Percentiles rank a stretch among this genome's conserved stretches.
phyloP scores from a whole-genome alignment of 2,797 vertebrate genomes.

The Notolepis coatsorum region DNA sequence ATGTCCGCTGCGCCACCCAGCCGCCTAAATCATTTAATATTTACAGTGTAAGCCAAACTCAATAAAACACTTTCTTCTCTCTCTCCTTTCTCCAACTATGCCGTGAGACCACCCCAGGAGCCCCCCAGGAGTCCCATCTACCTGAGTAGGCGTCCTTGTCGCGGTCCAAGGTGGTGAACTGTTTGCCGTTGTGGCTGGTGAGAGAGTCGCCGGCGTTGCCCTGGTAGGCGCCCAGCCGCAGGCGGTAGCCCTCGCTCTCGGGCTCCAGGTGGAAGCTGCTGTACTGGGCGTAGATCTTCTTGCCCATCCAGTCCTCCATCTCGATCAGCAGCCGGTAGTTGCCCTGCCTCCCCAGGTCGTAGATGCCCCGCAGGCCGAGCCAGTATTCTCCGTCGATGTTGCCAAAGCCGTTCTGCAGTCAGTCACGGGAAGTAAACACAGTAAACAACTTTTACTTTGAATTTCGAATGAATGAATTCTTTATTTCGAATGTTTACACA shows the following conservation, averaged over 20 bases:
- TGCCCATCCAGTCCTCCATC: constrained; percentile 97
- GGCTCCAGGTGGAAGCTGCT: constrained; percentile 95
- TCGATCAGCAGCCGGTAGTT: constrained; percentile 96
- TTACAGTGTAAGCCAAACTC: no score
- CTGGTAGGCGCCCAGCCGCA: constrained; percentile 93
- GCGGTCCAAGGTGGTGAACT: constrained; percentile 95
- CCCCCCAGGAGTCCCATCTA: constrained; percentile 24
- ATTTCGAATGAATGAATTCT: no score
- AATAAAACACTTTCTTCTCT: no score
- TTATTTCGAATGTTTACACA: no score
- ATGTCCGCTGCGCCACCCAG: no score
- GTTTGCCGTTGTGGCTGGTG: constrained; percentile 95
- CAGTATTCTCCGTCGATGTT: constrained; percentile 95
- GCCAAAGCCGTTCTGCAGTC: constrained; percentile 98
- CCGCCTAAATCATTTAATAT: no score
- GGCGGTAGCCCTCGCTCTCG: constrained; percentile 90
- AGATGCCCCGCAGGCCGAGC: constrained; percentile 95
- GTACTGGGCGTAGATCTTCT: constrained; percentile 97
- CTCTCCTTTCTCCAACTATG: no score
- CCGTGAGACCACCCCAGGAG: no score
- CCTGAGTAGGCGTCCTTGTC: constrained; percentile 95
- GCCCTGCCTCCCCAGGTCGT: constrained; percentile 90
- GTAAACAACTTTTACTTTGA: constrained; percentile 11
- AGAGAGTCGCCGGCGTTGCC: constrained; percentile 97
- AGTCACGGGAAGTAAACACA: constrained; percentile 61